These are phyloP conservation scores for Latrodectus hesperus DNA, from an alignment of 2,888 invertebrate species.

Conservation along the genomic window DNA sequence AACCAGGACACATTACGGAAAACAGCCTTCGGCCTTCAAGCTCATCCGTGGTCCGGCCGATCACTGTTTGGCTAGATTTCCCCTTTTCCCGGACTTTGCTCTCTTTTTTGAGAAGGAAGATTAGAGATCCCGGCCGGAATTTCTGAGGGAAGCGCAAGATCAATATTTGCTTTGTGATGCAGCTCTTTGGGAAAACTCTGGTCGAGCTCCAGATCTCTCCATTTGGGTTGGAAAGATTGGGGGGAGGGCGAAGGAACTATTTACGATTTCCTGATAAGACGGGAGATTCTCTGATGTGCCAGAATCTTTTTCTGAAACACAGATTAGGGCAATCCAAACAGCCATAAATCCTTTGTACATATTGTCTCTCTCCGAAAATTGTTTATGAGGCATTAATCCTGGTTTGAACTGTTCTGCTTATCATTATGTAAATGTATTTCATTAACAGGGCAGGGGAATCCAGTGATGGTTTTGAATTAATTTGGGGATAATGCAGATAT, in stretches of 20 bases:
- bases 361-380: too few species aligned
- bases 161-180: slow-evolving; percentile 61
- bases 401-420: too few species aligned
- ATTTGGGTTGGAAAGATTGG: neutral
- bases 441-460: too few species aligned
- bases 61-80: neutral
- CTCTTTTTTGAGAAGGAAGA: slow-evolving; percentile 23
- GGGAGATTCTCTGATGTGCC: too few species aligned
- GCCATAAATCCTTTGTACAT: too few species aligned
- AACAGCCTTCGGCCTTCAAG: neutral
- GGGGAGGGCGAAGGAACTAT: neutral
- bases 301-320: too few species aligned
- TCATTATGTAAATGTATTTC: too few species aligned
- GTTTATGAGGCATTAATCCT: too few species aligned
- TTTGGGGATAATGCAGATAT: too few species aligned
- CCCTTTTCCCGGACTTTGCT: neutral
- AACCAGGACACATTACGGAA: neutral
- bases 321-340: too few species aligned
- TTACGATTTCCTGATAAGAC: neutral
- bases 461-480: too few species aligned
- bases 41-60: neutral
- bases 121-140: slow-evolving; percentile 39
- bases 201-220: neutral
- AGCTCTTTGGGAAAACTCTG: slow-evolving; percentile 24
- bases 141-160: slow-evolving; percentile 14